Percentiles rank a stretch among this genome's conserved stretches.
Conservation (phyloP, 2,113 vertebrate species). For the Dicentrarchus labrax region DNA sequence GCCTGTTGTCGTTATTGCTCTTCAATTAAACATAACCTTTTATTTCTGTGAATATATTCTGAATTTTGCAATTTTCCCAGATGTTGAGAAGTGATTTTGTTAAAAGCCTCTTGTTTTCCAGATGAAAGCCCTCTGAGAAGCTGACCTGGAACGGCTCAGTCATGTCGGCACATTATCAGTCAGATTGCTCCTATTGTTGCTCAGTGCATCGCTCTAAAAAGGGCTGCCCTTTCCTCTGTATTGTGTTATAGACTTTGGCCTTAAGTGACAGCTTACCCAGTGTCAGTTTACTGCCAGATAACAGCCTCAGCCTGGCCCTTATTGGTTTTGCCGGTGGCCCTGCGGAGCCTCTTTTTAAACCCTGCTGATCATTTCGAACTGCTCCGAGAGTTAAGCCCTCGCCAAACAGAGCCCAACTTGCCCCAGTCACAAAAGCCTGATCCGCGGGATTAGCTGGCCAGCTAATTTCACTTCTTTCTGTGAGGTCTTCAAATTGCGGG, state of each 20-base stretch:
- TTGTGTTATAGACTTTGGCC: constrained; percentile 74
- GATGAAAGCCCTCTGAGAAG: constrained; percentile 39
- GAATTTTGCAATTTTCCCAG: background rate
- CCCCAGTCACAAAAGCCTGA: constrained; percentile 84
- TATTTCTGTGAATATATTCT: background rate
- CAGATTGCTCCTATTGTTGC: constrained; percentile 73
- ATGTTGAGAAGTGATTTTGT: constrained; percentile 30
- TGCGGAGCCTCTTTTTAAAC: constrained; percentile 80
- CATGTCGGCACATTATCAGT: constrained; percentile 69
- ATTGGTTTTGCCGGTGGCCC: constrained; percentile 81
- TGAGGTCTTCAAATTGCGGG: constrained; percentile 86
- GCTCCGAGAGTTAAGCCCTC: constrained; percentile 84
- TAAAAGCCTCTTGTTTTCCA: constrained; percentile 40
- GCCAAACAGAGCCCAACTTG: constrained; percentile 87
- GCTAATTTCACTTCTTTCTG: constrained; percentile 87
- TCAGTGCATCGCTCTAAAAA: constrained; percentile 50
- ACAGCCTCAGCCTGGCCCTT: constrained; percentile 73
- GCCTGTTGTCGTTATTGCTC: background rate
- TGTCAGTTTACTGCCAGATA: constrained; percentile 83
- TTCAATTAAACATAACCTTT: background rate
- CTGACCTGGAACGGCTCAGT: constrained; percentile 61
- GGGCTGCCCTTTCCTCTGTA: constrained; percentile 68
- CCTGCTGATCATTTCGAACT: constrained; percentile 82
- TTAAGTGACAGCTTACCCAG: constrained; percentile 80
- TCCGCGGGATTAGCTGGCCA: constrained; percentile 84